Evolutionary conservation across 1,140 invertebrate genomes (phyloP), one percentile per base, ranked within the genome.

Genomic region (Drosophila kepulauana): DNA sequence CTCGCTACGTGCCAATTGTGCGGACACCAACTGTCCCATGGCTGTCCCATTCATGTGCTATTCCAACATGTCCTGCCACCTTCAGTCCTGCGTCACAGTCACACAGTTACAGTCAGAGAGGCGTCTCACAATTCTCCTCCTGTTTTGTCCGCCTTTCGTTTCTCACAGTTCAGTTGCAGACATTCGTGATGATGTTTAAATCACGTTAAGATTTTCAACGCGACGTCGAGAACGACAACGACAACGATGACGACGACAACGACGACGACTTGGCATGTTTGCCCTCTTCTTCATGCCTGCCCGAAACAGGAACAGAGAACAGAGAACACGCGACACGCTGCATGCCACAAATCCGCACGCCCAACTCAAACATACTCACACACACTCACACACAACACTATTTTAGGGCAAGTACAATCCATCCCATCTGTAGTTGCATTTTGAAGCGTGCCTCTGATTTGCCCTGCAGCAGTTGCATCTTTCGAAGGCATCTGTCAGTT

Each of bases 131-230:
- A 62, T 69, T 74, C 57, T 69, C 30, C 10, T 38, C 15, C 43
- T 75, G 48, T 48, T 20, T 35, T 33, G 30, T 46, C 45, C 52
- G 46, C 56, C 61, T 48, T n/a, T n/a, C 10, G 16, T 56, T 59
- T 46, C 33, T 33, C 59, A 28, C 20, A 35, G 20, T 13, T 54
- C 68, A 46, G 59, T 61, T 71, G 25, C 61, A 56, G 63, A 46
- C 54, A 63, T 62, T 63, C 63, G 79, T 81, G 68, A 74, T 67
- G 78, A 71, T 69, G 78, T 66, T 85, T 86, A 86, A 85, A 85
- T 86, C 81, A 85, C 74, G 78, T 81, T 81, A 86, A 81, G 82
- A 85, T 75, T 85, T 85, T 56, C 81, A 74, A 72, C 43, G 58
- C 81, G 68, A 71, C 20, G 20, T 25, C 20, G 20, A 25, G 3